Base-by-base conservation (phyloP, 2,113 vertebrate species). In the Hirundichthys speculiger region DNA sequence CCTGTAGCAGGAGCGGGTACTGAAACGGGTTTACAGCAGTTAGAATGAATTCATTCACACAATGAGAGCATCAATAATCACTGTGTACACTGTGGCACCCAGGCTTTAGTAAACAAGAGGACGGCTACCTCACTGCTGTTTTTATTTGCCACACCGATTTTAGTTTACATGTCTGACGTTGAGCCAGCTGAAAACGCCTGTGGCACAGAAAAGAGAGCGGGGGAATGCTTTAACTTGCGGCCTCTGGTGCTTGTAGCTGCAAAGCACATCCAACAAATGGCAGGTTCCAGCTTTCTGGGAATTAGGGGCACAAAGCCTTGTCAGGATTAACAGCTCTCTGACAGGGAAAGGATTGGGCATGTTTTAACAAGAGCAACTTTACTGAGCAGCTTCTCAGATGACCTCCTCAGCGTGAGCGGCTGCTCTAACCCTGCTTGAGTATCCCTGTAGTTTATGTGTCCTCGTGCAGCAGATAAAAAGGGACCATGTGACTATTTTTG, bases 341-440 rank as follows among this genome's bases (percentile, higher is more conserved):
- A 68, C 59, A 84, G 64, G 59, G 45, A 72, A 63, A 64, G 54
- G 56, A 64, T 62, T 20, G 75, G 74, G 82, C 77, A 66, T 72
- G 82, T 86, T 85, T 77, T 83, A 78, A 83, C 85, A 73, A 62
- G 83, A 80, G 52, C 65, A 69, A 72, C 73, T 69, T 45, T 3
- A 15, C 74, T 25, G 48, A 73, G 64, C 13, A 1, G 58, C 48
- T 58, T 57, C 61, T 68, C 50, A 57, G 46, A 69, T 82, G 57
- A 52, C 59, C 77, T 78, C 66, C 69, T 60, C 69, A 50, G 53
- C 27, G 9, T 12, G 16, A 58, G 34, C 19, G 60, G 55, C 43
- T 21, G 15, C 13, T 27, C 12, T 41, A 69, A 64, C 46, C 22
- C 19, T 42, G 48, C 50, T 16, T 15, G 56, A 51, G 47, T 46